Evolutionary conservation across 2,797 vertebrate species (phyloP).

Genomic region (Carapus acus): DNA sequence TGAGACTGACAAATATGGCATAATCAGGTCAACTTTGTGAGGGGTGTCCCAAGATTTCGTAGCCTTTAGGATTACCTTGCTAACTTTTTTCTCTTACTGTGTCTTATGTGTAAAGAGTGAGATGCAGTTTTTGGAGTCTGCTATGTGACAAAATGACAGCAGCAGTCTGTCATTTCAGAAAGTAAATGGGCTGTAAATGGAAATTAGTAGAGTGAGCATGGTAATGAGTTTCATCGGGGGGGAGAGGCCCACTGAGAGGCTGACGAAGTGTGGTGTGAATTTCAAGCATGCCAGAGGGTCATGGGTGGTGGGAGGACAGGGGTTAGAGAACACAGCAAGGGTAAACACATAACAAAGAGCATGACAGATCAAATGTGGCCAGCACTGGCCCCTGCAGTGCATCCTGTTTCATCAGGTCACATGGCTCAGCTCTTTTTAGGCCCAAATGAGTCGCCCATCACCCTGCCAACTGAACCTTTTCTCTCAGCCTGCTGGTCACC

Average conservation of each 20-base stretch:
- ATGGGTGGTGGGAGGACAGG: constrained; percentile 60
- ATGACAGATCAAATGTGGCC: constrained; percentile 60
- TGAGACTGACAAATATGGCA: too few species aligned
- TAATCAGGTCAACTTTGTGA: too few species aligned
- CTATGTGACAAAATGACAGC: constrained; percentile 22
- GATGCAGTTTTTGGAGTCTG: too few species aligned
- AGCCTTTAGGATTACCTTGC: too few species aligned
- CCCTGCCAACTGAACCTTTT: constrained; percentile 37
- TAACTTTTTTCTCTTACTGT: too few species aligned
- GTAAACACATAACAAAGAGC: constrained; percentile 77
- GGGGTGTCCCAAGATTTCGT: too few species aligned
- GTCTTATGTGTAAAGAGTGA: too few species aligned
- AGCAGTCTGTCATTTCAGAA: constrained; percentile 13
- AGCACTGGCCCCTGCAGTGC: constrained; percentile 62
- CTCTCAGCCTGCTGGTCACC: constrained; percentile 37
- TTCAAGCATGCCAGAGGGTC: constrained; percentile 74
- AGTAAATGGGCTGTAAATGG: constrained; percentile 32
- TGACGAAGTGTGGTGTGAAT: constrained; percentile 82
- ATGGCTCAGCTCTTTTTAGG: constrained; percentile 57
- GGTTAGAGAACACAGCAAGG: constrained; percentile 55
- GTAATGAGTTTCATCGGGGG: too few species aligned
- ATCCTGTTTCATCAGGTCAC: constrained; percentile 68
- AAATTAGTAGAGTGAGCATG: constrained; percentile 29
- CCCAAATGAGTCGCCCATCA: constrained; percentile 42
- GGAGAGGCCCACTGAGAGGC: constrained; percentile 51